phyloP scores from a whole-genome alignment of 1,140 invertebrate species.

The roundworm (Caenorhabditis elegans) region DNA sequence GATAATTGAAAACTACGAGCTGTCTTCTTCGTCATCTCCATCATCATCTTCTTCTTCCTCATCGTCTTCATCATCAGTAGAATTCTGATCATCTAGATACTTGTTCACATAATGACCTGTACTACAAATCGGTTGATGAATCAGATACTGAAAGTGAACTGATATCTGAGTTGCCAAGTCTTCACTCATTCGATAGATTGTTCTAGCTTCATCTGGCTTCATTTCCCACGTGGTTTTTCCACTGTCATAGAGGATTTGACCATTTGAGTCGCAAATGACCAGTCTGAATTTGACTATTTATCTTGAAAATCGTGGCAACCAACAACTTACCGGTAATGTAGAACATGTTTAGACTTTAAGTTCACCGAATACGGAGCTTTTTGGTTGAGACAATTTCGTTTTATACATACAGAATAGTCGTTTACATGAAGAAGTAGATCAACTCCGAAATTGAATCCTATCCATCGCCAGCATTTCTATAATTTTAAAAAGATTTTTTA shows the following conservation, averaged over 20 bases:
- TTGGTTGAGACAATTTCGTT: neutral
- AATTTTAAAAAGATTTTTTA: neutral
- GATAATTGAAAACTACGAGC: too few relatives aligned
- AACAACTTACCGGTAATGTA: neutral
- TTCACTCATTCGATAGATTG: neutral
- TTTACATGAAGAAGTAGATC: neutral
- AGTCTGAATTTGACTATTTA: neutral
- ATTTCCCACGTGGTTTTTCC: neutral
- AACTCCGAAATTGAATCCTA: neutral
- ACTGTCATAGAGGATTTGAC: neutral
- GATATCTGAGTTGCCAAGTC: neutral
- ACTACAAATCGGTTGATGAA: neutral
- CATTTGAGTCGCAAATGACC: neutral
- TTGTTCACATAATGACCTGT: neutral
- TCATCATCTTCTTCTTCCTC: too few relatives aligned
- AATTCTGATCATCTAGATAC: neutral
- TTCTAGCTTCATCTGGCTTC: neutral
- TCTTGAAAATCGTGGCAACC: neutral
- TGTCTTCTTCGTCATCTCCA: too few relatives aligned
- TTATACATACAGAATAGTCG: neutral
- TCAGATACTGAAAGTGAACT: neutral
- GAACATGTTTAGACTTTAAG: neutral
- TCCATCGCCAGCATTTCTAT: conserved; percentile 3
- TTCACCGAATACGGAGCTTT: neutral
- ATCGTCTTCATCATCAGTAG: neutral